Base-by-base conservation (phyloP, 2,888 invertebrate species). In the Lepidonotus clava region DNA sequence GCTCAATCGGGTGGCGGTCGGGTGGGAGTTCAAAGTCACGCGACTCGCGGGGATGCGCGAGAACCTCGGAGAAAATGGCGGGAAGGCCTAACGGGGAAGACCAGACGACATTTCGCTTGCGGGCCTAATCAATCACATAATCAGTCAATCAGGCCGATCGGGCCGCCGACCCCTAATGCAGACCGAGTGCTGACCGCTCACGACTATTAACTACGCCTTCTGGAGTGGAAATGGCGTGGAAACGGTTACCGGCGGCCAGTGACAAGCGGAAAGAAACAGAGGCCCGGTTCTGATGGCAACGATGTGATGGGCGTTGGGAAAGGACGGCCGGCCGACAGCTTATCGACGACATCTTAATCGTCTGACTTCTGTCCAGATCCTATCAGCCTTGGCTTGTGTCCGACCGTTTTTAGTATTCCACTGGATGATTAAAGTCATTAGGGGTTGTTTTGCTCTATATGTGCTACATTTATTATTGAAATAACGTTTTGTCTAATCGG, bases 71-170 rank as follows among this genome's bases (percentile, higher is more conserved):
- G 80, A 80, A 51, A 80, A 80, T 11, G 80, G 46, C 66, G 1
- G 51, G 46, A 46, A 32, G 32, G 41, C 46, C 46, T 80, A 46
- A 46, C 80, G 80, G 46, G 80, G 24, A 51, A 80, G 4, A 11
- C 71, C 71, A 80, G 46, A 41, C 80, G 80, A 80, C 80, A 80
- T 41, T 41, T 80, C 80, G 80, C 41, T 80, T 14, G 80, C 28
- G 41, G 46, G 80, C 46, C 46, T 51, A 80, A 80, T 80, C 80
- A 80, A 80, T 80, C 80, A 80, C 80, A 32, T 80, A 80, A 80
- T 80, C 80, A 80, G 80, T 80, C 80, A 80, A 80, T 80, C 80
- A 80, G 51, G 41, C 46, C 51, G 80, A 80, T 46, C 80, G 51
- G 51, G 32, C 28, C 51, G 80, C 46, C 80, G 41, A 46, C 51